Percentiles rank a stretch among this genome's conserved stretches.
phyloP scores from a whole-genome alignment of 2,888 invertebrate species.

The Bombyx huttoni region DNA sequence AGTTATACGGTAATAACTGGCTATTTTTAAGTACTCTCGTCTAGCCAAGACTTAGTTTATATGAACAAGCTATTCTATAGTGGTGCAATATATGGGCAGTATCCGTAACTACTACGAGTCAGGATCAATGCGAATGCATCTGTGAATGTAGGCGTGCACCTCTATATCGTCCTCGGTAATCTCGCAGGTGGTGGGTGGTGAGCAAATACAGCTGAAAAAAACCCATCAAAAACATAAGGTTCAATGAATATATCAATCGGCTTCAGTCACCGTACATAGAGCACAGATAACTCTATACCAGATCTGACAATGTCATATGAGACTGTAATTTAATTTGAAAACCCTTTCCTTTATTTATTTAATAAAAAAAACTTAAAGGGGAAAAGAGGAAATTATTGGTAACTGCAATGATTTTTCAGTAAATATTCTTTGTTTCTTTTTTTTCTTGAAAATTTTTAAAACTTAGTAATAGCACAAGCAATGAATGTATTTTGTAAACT shows the following conservation, averaged over 20 bases:
- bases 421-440: slow-evolving; percentile 1
- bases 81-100: background rate
- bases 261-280: too few relatives aligned
- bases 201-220: slow-evolving; percentile 34
- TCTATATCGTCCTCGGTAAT: slow-evolving; percentile 15
- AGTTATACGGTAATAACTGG: background rate
- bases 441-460: too few relatives aligned
- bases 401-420: background rate
- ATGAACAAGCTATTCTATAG: background rate
- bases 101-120: background rate
- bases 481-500: slow-evolving; percentile 15
- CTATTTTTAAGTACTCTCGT: background rate
- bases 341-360: too few relatives aligned
- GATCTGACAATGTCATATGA: background rate
- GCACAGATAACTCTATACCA: too few relatives aligned
- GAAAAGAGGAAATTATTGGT: background rate
- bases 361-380: background rate
- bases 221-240: background rate
- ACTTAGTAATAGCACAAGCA: background rate
- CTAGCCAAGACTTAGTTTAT: slow-evolving; percentile 1
- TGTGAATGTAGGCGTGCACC: slow-evolving; percentile 12
- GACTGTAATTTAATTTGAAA: background rate
- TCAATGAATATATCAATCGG: too few relatives aligned
- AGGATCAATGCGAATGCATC: slow-evolving; percentile 12
- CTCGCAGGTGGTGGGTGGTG: slow-evolving; percentile 12